A percentile compares a stretch with the other conserved stretches of the same genome.
These are phyloP conservation scores for Atta colombica DNA, from an alignment of 1,140 invertebrate species.

Conservation along the genomic window DNA sequence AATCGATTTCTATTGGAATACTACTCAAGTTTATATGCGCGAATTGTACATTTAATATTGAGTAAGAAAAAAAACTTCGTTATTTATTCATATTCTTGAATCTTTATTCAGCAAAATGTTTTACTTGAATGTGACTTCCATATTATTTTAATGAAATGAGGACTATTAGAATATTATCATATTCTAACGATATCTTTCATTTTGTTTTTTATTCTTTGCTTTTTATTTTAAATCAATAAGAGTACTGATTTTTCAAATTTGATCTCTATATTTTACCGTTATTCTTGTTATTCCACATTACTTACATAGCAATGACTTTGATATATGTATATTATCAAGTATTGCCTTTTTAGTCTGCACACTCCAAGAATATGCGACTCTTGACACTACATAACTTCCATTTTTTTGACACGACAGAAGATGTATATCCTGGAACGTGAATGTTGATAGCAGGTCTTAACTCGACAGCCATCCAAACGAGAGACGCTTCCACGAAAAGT, in stretches of 20 bases:
- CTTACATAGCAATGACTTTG: neutral
- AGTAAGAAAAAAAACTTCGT: neutral
- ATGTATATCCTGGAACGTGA: constrained; percentile 7
- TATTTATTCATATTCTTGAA: neutral
- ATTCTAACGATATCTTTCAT: too few relatives aligned
- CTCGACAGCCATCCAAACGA: constrained; percentile 61
- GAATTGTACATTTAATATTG: constrained; percentile 6
- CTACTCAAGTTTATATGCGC: neutral
- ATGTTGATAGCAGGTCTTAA: constrained; percentile 47
- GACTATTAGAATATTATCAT: too few relatives aligned
- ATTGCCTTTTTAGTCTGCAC: neutral
- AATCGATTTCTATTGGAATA: neutral
- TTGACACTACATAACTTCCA: neutral
- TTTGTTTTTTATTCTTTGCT: too few relatives aligned
- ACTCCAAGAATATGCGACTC: neutral
- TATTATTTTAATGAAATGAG: too few relatives aligned
- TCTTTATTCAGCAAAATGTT: neutral
- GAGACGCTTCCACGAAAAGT: constrained; percentile 51
- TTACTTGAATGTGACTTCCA: neutral
- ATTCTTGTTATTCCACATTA: neutral
- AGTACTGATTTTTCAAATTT: too few relatives aligned
- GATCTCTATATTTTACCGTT: too few relatives aligned
- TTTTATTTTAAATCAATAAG: too few relatives aligned
- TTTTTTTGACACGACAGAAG: constrained; percentile 36
- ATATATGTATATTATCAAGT: neutral